These are phyloP conservation scores for Heterotilapia buettikoferi DNA, from an alignment of 2,113 vertebrate species.

Conservation along the genomic window DNA sequence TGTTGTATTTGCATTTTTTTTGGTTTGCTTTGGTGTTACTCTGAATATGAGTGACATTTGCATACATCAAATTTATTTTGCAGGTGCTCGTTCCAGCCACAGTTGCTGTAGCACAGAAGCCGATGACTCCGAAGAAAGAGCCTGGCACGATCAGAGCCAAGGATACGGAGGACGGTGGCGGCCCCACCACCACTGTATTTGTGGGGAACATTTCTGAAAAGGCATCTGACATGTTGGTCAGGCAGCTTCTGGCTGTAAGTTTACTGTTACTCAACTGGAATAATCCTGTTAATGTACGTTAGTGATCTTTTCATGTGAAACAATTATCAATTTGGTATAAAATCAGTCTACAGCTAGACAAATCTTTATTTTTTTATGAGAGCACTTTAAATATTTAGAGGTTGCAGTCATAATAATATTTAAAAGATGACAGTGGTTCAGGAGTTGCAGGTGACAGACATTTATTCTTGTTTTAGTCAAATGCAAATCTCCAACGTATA, in stretches of 20 bases:
- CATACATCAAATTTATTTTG: neutral
- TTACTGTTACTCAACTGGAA: neutral
- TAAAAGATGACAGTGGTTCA: neutral
- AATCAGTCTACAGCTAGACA: neutral
- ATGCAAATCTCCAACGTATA: neutral
- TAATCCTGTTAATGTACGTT: neutral
- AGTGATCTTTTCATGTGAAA: neutral
- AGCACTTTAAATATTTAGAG: neutral
- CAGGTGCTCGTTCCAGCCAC: conserved; percentile 85
- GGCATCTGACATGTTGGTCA: conserved; percentile 96
- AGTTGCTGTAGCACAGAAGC: conserved; percentile 88
- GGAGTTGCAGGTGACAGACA: neutral
- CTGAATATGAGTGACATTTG: neutral
- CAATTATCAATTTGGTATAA: neutral
- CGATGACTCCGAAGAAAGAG: conserved; percentile 83
- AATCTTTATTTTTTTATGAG: neutral
- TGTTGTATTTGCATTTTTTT: neutral
- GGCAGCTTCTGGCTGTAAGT: conserved; percentile 94
- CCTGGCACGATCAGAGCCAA: conserved; percentile 75
- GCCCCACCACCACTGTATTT: conserved; percentile 96
- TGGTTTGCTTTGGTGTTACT: neutral
- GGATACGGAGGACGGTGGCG: conserved; percentile 82
- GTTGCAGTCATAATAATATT: neutral
- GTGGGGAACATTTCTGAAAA: conserved; percentile 99
- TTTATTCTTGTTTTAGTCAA: neutral